Conservation (phyloP, 1,140 invertebrate genomes). For the Brachionus plicatilis region DNA sequence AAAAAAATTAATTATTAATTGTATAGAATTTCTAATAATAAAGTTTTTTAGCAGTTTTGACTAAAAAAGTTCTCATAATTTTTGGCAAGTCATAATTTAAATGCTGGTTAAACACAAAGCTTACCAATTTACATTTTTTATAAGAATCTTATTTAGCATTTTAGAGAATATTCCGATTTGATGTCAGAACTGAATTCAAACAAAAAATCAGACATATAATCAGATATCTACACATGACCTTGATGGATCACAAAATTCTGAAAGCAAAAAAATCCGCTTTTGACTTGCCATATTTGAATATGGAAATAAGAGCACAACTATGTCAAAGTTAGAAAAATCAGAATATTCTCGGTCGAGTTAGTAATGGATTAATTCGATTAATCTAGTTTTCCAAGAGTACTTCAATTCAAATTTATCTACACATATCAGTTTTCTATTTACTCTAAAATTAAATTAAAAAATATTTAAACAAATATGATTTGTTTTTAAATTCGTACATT, state of each 20-base stretch:
- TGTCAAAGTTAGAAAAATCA: slow-evolving; percentile 16
- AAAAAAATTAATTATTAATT: no score
- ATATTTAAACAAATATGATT: slow-evolving; percentile 7
- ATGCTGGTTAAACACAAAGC: neutral
- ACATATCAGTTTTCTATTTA: slow-evolving; percentile 34
- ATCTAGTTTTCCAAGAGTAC: neutral
- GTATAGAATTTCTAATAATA: no score
- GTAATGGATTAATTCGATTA: slow-evolving; percentile 25
- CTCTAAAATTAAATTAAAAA: slow-evolving; percentile 14
- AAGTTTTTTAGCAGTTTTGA: neutral
- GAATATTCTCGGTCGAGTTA: neutral
- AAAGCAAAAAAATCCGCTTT: neutral
- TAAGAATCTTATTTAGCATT: neutral
- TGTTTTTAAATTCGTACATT: neutral
- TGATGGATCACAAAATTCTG: neutral
- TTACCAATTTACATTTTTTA: neutral
- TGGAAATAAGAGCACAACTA: neutral
- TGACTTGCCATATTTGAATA: slow-evolving; percentile 2
- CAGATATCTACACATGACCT: slow-evolving; percentile 17
- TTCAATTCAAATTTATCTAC: slow-evolving; percentile 13
- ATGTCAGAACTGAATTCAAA: neutral
- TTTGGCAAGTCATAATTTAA: neutral
- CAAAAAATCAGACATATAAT: neutral
- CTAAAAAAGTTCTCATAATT: neutral
- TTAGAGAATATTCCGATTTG: neutral